These are phyloP conservation scores for Macropodus opercularis DNA, from an alignment of 2,797 vertebrate species.

Conservation along the genomic window DNA sequence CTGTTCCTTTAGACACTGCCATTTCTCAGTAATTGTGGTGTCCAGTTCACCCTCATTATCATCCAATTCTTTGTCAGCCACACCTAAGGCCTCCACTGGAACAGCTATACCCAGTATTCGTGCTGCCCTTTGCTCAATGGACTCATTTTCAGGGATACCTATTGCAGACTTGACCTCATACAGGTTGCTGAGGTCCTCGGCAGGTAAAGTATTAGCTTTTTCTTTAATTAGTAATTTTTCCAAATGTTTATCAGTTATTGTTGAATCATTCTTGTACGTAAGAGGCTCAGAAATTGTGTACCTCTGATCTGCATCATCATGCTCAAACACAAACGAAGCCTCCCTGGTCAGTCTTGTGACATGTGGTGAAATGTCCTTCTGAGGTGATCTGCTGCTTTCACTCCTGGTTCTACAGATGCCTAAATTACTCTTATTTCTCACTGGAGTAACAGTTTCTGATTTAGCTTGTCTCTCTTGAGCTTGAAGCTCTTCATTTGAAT, in stretches of 20 bases:
- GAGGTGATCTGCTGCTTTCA: constrained; percentile 57
- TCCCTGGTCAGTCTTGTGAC: constrained; percentile 44
- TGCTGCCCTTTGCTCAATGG: constrained; percentile 90
- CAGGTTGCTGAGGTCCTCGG: constrained; percentile 83
- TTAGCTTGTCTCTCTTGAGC: constrained; percentile 37
- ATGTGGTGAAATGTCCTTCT: constrained; percentile 35
- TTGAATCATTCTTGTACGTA: constrained; percentile 75
- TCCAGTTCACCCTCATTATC: constrained; percentile 28
- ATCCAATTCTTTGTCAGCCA: constrained; percentile 54
- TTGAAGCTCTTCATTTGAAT: constrained; percentile 48
- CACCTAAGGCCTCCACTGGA: constrained; percentile 89
- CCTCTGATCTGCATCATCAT: constrained; percentile 41
- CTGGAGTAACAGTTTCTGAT: constrained; percentile 30
- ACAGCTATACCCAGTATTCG: constrained; percentile 94
- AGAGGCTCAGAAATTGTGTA: constrained; percentile 63
- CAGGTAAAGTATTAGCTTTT: constrained; percentile 74
- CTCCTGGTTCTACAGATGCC: constrained; percentile 54
- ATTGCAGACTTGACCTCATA: constrained; percentile 80
- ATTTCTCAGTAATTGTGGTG: constrained; percentile 7
- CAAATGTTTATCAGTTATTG: constrained; percentile 80
- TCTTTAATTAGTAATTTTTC: constrained; percentile 79
- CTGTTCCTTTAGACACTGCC: constrained; percentile 38
- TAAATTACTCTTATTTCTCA: constrained; percentile 47
- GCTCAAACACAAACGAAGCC: constrained; percentile 45
- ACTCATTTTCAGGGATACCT: constrained; percentile 91